phyloP scores from a whole-genome alignment of 2,888 invertebrate genomes.

The Anoncus sp. region DNA sequence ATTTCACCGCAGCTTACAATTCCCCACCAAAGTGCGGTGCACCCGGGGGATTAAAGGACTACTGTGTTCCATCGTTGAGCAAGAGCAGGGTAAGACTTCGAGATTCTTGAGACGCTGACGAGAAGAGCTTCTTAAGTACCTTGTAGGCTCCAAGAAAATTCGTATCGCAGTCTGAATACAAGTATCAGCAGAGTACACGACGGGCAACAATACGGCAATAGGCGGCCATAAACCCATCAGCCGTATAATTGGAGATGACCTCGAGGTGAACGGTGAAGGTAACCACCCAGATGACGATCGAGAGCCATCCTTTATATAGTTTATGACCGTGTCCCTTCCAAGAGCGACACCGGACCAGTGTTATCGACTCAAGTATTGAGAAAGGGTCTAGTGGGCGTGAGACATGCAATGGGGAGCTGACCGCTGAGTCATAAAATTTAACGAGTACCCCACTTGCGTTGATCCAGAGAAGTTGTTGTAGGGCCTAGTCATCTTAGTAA shows the following conservation, averaged over 20 bases:
- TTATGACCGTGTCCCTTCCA: not conserved
- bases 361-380: too few relatives aligned
- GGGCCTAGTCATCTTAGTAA: too few relatives aligned
- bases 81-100: not conserved
- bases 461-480: too few relatives aligned
- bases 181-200: not conserved
- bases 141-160: slow-evolving; percentile 20
- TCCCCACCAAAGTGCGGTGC: slow-evolving; percentile 73
- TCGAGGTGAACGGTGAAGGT: not conserved
- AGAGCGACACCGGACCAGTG: not conserved
- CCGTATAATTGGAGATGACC: not conserved
- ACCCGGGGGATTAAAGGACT: slow-evolving; percentile 70
- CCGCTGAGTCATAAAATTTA: slow-evolving; percentile 26
- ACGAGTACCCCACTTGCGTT: too few relatives aligned
- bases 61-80: slow-evolving; percentile 58
- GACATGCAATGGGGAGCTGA: slow-evolving; percentile 61
- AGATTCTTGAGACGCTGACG: not conserved
- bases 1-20: slow-evolving; percentile 73
- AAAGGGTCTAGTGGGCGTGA: too few relatives aligned
- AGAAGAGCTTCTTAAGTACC: slow-evolving; percentile 18
- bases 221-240: not conserved
- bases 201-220: not conserved
- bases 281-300: not conserved
- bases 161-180: not conserved
- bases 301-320: not conserved